A percentile compares a stretch with the other conserved stretches of the same genome.
Evolutionary conservation across 1,140 invertebrate species (phyloP).

Genomic region (Batillaria attramentaria): DNA sequence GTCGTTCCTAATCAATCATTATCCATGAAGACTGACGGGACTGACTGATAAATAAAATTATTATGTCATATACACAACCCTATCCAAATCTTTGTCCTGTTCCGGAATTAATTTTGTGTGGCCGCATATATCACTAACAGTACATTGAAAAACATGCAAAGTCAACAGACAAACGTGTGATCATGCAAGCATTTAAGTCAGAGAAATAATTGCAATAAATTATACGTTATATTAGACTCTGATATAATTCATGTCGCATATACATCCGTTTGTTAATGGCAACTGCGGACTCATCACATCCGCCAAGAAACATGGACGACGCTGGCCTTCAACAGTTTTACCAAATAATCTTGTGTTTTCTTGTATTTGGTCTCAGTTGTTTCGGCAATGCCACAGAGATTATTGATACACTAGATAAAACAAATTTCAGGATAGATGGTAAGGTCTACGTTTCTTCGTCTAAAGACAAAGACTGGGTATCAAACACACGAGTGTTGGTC

Average conservation of each 20-base stretch:
- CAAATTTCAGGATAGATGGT: slow-evolving; percentile 55
- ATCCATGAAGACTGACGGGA: too few relatives aligned
- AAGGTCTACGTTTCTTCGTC: slow-evolving; percentile 49
- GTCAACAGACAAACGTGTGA: not conserved
- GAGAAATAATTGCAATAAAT: not conserved
- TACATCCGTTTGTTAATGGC: not conserved
- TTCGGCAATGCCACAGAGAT: slow-evolving; percentile 36
- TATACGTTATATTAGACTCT: not conserved
- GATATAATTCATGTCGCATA: not conserved
- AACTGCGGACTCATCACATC: too few relatives aligned
- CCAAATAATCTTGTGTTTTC: slow-evolving; percentile 39
- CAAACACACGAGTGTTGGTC: slow-evolving; percentile 83
- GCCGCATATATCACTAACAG: not conserved
- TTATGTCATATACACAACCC: too few relatives aligned
- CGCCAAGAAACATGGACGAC: slow-evolving; percentile 46
- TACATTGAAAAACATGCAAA: not conserved
- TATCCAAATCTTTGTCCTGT: too few relatives aligned
- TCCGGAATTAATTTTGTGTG: too few relatives aligned
- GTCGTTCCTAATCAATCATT: too few relatives aligned
- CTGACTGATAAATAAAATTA: too few relatives aligned
- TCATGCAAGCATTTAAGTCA: not conserved
- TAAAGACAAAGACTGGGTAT: slow-evolving; percentile 55
- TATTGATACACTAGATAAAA: slow-evolving; percentile 34
- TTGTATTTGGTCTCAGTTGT: slow-evolving; percentile 35
- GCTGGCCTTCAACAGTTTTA: slow-evolving; percentile 34